Evolutionary conservation across 2,888 invertebrate species (phyloP).

Genomic region (Pristionchus exspectatus): DNA sequence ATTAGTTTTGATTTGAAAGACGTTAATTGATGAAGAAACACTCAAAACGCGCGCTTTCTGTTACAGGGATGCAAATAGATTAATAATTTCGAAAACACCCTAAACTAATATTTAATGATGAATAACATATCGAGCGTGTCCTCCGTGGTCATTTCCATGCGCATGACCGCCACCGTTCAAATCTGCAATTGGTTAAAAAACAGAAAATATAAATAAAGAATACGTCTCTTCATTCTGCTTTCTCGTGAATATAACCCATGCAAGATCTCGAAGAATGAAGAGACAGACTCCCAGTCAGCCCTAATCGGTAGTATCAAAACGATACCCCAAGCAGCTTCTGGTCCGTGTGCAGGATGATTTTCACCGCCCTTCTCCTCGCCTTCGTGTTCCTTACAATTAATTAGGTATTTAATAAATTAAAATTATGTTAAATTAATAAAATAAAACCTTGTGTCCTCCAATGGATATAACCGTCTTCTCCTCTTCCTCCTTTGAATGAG

Average conservation of each 20-base stretch:
- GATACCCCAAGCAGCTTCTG: slow-evolving; percentile 49
- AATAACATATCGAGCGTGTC: neutral
- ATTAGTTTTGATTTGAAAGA: neutral
- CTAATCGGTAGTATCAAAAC: neutral
- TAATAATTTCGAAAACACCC: neutral
- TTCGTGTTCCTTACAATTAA: slow-evolving; percentile 55
- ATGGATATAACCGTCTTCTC: slow-evolving; percentile 65
- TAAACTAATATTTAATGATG: neutral
- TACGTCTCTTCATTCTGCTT: too few relatives aligned
- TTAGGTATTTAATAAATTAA: neutral
- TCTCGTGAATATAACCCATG: neutral
- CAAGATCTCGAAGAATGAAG: neutral
- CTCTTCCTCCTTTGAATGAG: slow-evolving; percentile 69
- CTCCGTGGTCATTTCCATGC: neutral
- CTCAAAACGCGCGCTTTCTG: too few relatives aligned
- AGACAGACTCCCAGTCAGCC: neutral
- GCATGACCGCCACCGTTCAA: slow-evolving; percentile 8
- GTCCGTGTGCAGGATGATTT: slow-evolving; percentile 52
- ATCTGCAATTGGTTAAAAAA: neutral
- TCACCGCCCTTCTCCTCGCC: slow-evolving; percentile 50
- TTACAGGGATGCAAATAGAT: too few relatives aligned
- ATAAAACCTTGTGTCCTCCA: slow-evolving; percentile 53
- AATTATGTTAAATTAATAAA: neutral
- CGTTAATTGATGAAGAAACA: neutral
- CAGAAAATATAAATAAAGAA: neutral